Evolutionary conservation across 2,797 vertebrate genomes (phyloP), one percentile per base, ranked within the genome.

Genomic region (Rhynchonycteris naso): DNA sequence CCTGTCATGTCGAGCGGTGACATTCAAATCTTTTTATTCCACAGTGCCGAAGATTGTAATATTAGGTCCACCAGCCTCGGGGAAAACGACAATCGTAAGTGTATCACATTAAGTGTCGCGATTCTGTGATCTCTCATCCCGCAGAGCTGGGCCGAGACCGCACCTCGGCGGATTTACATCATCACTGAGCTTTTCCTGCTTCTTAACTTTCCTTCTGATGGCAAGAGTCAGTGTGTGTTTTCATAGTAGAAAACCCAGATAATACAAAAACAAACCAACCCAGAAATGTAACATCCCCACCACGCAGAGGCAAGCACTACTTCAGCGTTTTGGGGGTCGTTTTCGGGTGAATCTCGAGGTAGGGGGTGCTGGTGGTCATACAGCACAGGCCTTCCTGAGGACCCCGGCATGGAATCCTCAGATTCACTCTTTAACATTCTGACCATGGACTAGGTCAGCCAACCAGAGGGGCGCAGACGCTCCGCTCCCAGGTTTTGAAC

Each of bases 51-150:
- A 96, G 97, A 97, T 99, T 28, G 90, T 97, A 71, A 92, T 98
- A 93, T 97, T 98, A 87, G 99, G 98, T 85, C 98, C 98, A 35
- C 98, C 98, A 1, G 98, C 99, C 97, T 98, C 98, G 71, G 98
- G 98, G 97, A 99, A 99, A 96, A 97, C 98, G 35, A 99, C 99
- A 4, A 97, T 99, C 94, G 98, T 99, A 98, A 98, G 98, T 99
- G 97, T 76, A 83, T 47, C 28, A 0, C 21, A 2, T 81, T 91
- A 50, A 26, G 7, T 30, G 88, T 28, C 7, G 47, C 71, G 3
- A 19, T 2, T 3, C 56, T 4, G 35, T 19, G 13, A 47, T 9
- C 7, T 12, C 33, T 87, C 56, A 4, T 4, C 69, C 79, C 68
- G n/a, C 69, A 4, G 28, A 7, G 80, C 47, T 1, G n/a, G 71